These are phyloP conservation scores for Heliconius hortense DNA, from an alignment of 2,888 invertebrate species.

Conservation along the genomic window DNA sequence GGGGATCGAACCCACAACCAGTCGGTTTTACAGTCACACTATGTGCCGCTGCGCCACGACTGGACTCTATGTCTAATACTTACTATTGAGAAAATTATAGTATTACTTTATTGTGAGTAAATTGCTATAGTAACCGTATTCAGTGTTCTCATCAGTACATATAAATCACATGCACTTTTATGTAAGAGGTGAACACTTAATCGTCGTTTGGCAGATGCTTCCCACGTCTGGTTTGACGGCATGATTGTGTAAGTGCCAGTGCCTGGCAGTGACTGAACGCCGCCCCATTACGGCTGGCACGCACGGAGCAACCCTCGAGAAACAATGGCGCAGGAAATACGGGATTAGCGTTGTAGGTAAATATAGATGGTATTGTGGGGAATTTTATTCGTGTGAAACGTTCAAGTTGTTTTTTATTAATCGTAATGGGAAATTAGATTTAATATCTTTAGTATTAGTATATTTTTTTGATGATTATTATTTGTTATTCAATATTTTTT, in stretches of 20 bases:
- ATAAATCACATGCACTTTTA: constrained; percentile 38
- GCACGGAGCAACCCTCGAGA: constrained; percentile 62
- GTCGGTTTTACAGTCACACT: too few relatives aligned
- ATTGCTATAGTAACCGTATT: constrained; percentile 8
- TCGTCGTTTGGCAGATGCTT: constrained; percentile 55
- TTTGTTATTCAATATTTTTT: too few relatives aligned
- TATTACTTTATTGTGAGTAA: constrained; percentile 7
- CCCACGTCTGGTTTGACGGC: constrained; percentile 73
- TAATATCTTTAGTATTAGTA: too few relatives aligned
- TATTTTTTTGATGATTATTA: too few relatives aligned
- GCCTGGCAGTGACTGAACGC: constrained; percentile 59
- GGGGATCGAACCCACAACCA: too few relatives aligned
- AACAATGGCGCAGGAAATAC: constrained; percentile 33
- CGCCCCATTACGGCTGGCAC: constrained; percentile 69
- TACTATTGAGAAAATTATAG: constrained; percentile 9
- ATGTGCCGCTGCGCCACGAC: too few relatives aligned
- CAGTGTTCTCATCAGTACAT: constrained; percentile 20
- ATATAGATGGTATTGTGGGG: neutral
- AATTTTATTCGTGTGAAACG: constrained; percentile 1
- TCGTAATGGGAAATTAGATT: too few relatives aligned
- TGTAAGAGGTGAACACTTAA: constrained; percentile 37
- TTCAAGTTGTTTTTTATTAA: neutral
- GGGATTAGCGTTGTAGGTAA: constrained; percentile 5
- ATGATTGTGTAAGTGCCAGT: constrained; percentile 74
- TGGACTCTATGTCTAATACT: neutral